These are phyloP conservation scores for Gopherus flavomarginatus DNA, from an alignment of 2,113 vertebrate genomes.

Conservation along the genomic window DNA sequence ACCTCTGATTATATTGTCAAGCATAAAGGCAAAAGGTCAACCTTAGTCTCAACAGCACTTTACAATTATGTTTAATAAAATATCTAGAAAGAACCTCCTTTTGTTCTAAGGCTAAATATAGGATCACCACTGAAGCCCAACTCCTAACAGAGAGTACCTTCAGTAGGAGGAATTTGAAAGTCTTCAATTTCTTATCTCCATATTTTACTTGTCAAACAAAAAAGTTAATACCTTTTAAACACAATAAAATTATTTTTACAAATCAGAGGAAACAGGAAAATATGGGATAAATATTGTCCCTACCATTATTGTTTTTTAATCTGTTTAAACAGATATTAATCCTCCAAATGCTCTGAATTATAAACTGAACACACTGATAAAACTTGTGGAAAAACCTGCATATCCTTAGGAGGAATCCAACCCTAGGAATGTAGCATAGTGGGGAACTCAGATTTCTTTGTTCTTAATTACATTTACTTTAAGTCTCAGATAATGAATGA, in stretches of 20 bases:
- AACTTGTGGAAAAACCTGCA: neutral
- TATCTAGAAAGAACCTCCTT: neutral
- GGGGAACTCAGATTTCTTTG: slow-evolving; percentile 48
- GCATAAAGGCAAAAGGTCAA: slow-evolving; percentile 50
- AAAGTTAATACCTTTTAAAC: neutral
- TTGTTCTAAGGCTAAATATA: slow-evolving; percentile 8
- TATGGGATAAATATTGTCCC: slow-evolving; percentile 6
- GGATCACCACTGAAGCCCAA: neutral
- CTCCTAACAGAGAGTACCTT: neutral
- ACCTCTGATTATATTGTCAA: neutral
- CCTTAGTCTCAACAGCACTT: slow-evolving; percentile 39
- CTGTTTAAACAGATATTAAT: slow-evolving; percentile 11
- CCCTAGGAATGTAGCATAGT: slow-evolving; percentile 18
- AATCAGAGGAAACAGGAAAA: slow-evolving; percentile 62
- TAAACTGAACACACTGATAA: slow-evolving; percentile 34
- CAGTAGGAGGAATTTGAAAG: neutral
- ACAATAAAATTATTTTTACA: slow-evolving; percentile 8
- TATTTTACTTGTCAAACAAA: slow-evolving; percentile 20
- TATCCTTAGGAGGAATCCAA: slow-evolving; percentile 22
- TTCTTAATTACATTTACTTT: neutral
- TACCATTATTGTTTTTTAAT: neutral
- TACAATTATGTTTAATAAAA: neutral
- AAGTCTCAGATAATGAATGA: neutral
- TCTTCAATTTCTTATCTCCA: slow-evolving; percentile 7
- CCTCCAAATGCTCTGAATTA: slow-evolving; percentile 9